These are phyloP conservation scores for Astreopora myriophthalma DNA, from an alignment of 64 coral and sea anemone genomes.

Conservation along the genomic window DNA sequence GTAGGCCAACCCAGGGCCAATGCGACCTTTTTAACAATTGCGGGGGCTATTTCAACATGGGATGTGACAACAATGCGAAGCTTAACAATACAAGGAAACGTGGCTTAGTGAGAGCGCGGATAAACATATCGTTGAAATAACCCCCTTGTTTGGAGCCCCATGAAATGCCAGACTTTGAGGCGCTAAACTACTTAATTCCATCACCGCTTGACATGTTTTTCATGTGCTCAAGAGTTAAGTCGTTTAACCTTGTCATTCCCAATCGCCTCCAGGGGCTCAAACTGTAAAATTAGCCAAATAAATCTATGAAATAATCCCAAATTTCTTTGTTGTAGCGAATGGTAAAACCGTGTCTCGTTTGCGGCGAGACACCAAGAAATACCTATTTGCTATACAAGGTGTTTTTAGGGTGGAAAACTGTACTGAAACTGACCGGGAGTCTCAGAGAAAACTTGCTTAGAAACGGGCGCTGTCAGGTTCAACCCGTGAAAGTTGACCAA, in stretches of 20 bases:
- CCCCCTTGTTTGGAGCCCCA: neutral
- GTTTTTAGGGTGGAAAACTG: too few species aligned
- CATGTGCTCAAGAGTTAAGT: neutral
- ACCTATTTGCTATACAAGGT: too few species aligned
- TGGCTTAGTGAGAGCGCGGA: constrained; percentile 8
- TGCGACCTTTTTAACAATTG: constrained; percentile 39
- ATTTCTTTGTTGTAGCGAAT: neutral
- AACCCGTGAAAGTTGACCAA: too few species aligned
- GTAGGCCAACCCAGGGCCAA: neutral
- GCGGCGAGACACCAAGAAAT: too few species aligned
- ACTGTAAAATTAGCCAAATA: neutral
- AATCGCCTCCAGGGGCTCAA: neutral
- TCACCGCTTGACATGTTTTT: constrained; percentile 14
- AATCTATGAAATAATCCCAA: neutral
- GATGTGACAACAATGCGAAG: constrained; percentile 29
- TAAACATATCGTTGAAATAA: constrained; percentile 28
- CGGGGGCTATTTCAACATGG: constrained; percentile 43
- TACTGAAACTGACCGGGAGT: too few species aligned
- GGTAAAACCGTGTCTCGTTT: too few species aligned
- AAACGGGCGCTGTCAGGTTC: too few species aligned
- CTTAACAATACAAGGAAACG: constrained; percentile 39
- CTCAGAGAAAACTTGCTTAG: too few species aligned
- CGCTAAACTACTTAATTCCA: constrained; percentile 5
- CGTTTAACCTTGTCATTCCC: neutral
- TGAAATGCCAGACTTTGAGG: neutral